phyloP scores from a whole-genome alignment of 2,113 vertebrate genomes.

The Oncorhynchus clarkii region DNA sequence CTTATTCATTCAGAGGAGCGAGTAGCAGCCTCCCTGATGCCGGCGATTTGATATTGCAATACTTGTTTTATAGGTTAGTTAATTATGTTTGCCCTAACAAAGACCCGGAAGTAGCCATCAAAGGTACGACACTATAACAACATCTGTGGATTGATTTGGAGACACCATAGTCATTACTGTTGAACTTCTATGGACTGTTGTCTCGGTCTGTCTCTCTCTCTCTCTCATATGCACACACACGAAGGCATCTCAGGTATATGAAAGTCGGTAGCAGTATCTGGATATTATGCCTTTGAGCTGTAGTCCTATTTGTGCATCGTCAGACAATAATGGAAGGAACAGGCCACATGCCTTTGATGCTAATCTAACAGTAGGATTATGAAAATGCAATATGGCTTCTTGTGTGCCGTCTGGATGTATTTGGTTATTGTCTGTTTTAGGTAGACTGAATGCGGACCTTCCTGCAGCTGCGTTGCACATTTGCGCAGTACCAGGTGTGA shows the following conservation, averaged over 20 bases:
- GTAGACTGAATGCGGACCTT: conserved; percentile 3
- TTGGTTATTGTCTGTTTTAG: neutral
- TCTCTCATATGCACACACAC: conserved; percentile 3
- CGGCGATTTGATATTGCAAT: too few species aligned
- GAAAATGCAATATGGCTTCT: neutral
- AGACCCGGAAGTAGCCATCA: too few species aligned
- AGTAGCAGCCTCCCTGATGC: too few species aligned
- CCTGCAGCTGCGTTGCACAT: conserved; percentile 18
- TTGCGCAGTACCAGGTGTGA: conserved; percentile 40
- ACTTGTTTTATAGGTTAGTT: too few species aligned
- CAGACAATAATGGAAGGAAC: neutral
- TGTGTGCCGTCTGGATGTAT: neutral
- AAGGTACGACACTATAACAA: too few species aligned
- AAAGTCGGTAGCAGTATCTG: conserved; percentile 22
- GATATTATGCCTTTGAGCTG: conserved; percentile 14
- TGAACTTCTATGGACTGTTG: neutral
- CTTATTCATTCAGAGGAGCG: too few species aligned
- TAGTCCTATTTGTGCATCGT: neutral
- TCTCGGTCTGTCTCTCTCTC: neutral
- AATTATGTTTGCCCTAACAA: too few species aligned
- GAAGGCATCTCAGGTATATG: conserved; percentile 47
- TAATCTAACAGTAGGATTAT: neutral
- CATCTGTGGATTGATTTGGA: too few species aligned
- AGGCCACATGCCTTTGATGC: neutral
- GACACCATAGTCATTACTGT: too few species aligned